These are phyloP conservation scores for Schizopygopsis malacanthus DNA, from an alignment of 2,797 vertebrate species.

Conservation along the genomic window DNA sequence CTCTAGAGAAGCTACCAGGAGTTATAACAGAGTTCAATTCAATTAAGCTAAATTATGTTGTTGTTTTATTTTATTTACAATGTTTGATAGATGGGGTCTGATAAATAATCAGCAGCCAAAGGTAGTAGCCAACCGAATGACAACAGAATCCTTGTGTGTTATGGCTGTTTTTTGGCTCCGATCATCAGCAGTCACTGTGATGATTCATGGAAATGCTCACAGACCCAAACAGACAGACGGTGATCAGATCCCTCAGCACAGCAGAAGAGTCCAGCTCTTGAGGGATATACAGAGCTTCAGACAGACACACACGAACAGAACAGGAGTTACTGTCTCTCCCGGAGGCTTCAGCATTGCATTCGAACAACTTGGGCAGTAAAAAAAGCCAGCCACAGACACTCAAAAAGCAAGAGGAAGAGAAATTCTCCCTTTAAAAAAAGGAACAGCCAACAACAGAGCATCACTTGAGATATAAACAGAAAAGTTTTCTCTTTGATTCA, in stretches of 20 bases:
- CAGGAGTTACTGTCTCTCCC: conserved; percentile 59
- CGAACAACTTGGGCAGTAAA: conserved; percentile 57
- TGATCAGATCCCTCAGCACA: conserved; percentile 35
- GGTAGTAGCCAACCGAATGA: conserved; percentile 19
- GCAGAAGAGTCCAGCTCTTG: conserved; percentile 44
- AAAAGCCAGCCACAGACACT: conserved; percentile 34
- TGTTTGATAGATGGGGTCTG: background rate
- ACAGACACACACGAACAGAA: conserved; percentile 56
- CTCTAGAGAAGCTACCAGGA: background rate
- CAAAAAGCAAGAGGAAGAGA: conserved; percentile 16
- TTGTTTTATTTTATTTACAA: background rate
- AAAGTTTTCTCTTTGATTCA: conserved; percentile 13
- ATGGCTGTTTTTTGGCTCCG: conserved; percentile 1
- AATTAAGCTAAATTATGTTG: conserved; percentile 1
- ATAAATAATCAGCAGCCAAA: conserved; percentile 5
- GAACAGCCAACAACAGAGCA: conserved; percentile 30
- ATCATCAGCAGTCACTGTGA: conserved; percentile 39
- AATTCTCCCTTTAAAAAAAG: conserved; percentile 25
- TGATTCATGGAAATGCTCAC: conserved; percentile 39
- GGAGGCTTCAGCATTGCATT: conserved; percentile 46
- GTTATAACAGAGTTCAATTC: background rate
- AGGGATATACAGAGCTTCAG: conserved; percentile 54
- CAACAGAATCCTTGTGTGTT: conserved; percentile 21
- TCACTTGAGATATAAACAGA: conserved; percentile 26
- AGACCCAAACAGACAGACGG: conserved; percentile 49